Evolutionary conservation across 2,888 invertebrate genomes (phyloP), one percentile per base, ranked within the genome.

Genomic region (Dryomyza anilis): DNA sequence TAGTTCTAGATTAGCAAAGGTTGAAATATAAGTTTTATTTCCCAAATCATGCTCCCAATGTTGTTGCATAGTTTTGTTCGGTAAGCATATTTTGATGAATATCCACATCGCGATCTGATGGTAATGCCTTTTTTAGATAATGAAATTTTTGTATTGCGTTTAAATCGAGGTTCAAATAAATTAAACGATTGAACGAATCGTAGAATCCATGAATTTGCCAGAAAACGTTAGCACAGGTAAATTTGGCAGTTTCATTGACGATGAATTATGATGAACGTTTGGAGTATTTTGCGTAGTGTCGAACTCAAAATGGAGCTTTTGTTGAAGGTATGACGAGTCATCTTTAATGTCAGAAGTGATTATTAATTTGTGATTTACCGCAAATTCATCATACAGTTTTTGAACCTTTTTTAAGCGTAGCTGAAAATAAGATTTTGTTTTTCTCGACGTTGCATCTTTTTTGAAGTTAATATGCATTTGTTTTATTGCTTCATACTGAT

Each of bases 121-220:
- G 55, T 5, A 55, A 16, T 25, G 64, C 64, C 58, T 29, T 25
- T 48, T 67, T 67, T 19, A 67, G 36, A 48, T 36, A 62, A 25
- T 61, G 64, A 27, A 67, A 64, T 45, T 62, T 57, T 46, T 64
- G 64, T 12, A 58, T 62, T n/a, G 27, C 16, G 14, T 57, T 62
- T 7, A 67, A n/a, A 10, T 64, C 21, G 7, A 16, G 7, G 25
- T 64, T 64, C 10, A 16, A 19, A 43, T 67, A 53, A 39, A 64
- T 36, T 1, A 58, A n/a, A 21, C 23, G 52, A 29, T 7, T 29
- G 10, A 66, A 66, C 4, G 57, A 4, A 29, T 62, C 66, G 21
- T 63, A 55, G 21, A 66, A 66, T 6, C 48, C 19, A 55, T 65
- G 36, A 65, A 63, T 29, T 58, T 65, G 2, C 63, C 67, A 12